Base-by-base conservation (phyloP, 2,113 vertebrate genomes). In the Phylloscopus trochiloides region DNA sequence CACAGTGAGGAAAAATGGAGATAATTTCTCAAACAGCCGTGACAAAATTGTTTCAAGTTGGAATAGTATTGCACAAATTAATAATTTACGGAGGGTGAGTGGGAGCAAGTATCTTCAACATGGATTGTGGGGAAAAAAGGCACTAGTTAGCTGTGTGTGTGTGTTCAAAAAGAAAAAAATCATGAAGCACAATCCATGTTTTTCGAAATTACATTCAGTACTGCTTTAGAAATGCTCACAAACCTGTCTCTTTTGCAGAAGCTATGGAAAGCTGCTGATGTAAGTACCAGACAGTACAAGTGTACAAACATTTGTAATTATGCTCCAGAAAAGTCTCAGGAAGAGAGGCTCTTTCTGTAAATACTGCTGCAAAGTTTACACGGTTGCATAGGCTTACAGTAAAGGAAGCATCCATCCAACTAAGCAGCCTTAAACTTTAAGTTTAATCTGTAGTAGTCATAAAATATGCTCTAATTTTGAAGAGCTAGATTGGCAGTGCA, bases 71-170 rank as follows among this genome's bases (percentile, higher is more conserved):
- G 97, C 95, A 97, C 96, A 97, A 98, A 97, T 22, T 7, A 97
- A 96, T 91, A 86, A 34, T 81, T 95, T 61, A 91, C 2, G 32
- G 73, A 78, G 52, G 38, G 84, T 70, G 92, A 93, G 84, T 88
- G 79, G 96, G 86, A 94, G 89, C 38, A 50, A 97, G 84, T 93
- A 95, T 97, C 94, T 97, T 95, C 96, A 94, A 96, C 95, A 96
- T 75, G 93, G 96, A 98, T 45, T 96, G 97, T 94, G 96, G 94
- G 70, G 86, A 51, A 63, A 95, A 97, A 98, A 98, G 98, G 97
- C 98, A 98, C 97, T 97, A 95, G 96, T 97, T 86, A 97, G 97
- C 96, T 97, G 57, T 96, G 93, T 97, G 93, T 97, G 74, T 95
- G 52, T 96, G 57, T 96, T 90, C 86, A 91, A 95, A 97, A 97